Evolutionary conservation across 2,797 vertebrate species (phyloP), one percentile per base, ranked within the genome.

Genomic region (Cebuella pygmaea): DNA sequence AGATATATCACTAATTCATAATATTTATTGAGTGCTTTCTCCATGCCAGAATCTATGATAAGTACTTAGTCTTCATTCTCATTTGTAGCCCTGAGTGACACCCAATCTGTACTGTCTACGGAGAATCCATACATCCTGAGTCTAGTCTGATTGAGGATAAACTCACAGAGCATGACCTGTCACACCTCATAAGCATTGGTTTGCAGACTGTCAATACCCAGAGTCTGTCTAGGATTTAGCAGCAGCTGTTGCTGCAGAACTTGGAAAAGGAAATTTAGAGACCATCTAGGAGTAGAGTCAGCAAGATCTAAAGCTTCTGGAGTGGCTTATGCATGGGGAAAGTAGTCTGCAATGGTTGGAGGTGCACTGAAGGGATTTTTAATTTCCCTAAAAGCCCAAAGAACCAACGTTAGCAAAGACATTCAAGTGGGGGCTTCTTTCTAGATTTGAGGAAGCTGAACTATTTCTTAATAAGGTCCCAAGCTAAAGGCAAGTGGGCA

Each of bases 81-180:
- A 41, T 94, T 90, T 93, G 93, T 88, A 97, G 90, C 48, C 41
- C 33, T 90, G 46, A 46, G 46, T 88, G 76, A 93, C 74, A 96
- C 41, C 36, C 84, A 96, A 50, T 90, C 96, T 96, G 80, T 75
- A 80, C n/a, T 52, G 92, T 85, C 64, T 96, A 79, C 36, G 75
- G 72, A 78, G 93, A 97, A 96, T 96, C 83, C 27, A 95, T 94
- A 85, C 41, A 64, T 75, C 74, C 84, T 92, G 64, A 55, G 26
- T 93, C 72, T 79, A 46, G 84, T 84, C 88, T 97, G 88, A 96
- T 89, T 81, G 92, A 96, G 27, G 46, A 59, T 92, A 95, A 92
- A 87, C 36, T 3, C 52, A 76, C 33, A 79, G 82, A 92, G 27
- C 41, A 12, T 24, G 61, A 75, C 5, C 57, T 88, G 20, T 91